phyloP scores from a whole-genome alignment of 2,113 vertebrate species.

The Clarias gariepinus region DNA sequence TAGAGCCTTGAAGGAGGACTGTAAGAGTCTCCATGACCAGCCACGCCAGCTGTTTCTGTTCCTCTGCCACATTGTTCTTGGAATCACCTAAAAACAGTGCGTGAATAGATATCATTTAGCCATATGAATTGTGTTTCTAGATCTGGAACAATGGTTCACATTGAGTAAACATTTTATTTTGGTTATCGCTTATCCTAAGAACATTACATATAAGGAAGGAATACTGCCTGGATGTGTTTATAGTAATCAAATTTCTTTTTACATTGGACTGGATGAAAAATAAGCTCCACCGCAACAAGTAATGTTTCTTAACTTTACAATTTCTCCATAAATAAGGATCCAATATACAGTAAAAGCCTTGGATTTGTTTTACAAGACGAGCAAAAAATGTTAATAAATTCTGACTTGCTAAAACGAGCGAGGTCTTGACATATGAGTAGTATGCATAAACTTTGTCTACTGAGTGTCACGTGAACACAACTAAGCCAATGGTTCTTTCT shows the following conservation, averaged over 20 bases:
- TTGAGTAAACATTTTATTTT: background rate
- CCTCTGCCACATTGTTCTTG: slow-evolving; percentile 86
- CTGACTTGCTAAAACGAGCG: no score
- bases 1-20: slow-evolving; percentile 91
- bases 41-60: slow-evolving; percentile 94
- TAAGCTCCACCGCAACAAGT: background rate
- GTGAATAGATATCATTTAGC: no score
- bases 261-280: background rate
- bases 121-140: background rate
- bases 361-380: no score
- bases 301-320: background rate
- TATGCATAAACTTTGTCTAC: no score
- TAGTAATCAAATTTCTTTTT: background rate
- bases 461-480: no score
- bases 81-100: slow-evolving; percentile 75
- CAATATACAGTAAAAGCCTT: background rate
- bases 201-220: background rate
- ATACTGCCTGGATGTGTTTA: background rate
- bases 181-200: background rate
- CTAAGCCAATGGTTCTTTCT: no score
- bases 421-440: no score
- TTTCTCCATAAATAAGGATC: background rate
- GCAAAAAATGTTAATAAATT: no score
- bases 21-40: slow-evolving; percentile 97
- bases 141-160: background rate